These are phyloP conservation scores for Ciconia boyciana DNA, from an alignment of 2,113 vertebrate species.

Conservation along the genomic window DNA sequence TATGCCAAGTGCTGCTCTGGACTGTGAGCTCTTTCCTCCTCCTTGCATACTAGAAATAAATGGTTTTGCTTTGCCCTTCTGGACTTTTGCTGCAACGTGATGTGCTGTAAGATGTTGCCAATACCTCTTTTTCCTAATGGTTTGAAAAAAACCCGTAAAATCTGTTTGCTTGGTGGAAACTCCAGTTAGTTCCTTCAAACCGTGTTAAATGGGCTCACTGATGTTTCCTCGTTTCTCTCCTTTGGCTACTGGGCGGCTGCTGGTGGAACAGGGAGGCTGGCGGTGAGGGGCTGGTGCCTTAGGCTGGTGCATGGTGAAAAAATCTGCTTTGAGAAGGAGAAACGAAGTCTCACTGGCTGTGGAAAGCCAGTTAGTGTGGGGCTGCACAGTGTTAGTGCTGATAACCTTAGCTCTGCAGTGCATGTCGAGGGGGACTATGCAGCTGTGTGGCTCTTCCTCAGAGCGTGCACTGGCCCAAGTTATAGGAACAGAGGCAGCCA, in stretches of 20 bases:
- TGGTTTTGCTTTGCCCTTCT: neutral
- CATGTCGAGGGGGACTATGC: neutral
- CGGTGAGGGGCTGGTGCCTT: neutral
- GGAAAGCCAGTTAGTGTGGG: neutral
- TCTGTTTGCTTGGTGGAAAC: neutral
- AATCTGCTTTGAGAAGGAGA: neutral
- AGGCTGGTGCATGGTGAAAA: neutral
- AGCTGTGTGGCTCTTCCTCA: neutral
- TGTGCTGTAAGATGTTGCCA: neutral
- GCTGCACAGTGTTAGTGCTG: neutral
- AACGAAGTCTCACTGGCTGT: neutral
- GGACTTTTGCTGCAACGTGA: neutral
- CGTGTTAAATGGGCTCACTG: neutral
- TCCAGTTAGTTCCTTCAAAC: neutral
- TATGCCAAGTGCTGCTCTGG: rapidly evolving
- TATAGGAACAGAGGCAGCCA: neutral
- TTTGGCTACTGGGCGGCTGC: neutral
- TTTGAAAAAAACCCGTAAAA: neutral
- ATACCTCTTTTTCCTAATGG: neutral
- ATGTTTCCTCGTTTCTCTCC: neutral
- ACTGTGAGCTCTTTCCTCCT: neutral
- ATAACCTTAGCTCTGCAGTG: neutral
- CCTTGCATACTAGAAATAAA: neutral
- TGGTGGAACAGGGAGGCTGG: neutral
- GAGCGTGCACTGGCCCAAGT: neutral